These are phyloP conservation scores for Eupithecia subumbrata DNA, from an alignment of 2,888 invertebrate genomes.

Conservation along the genomic window DNA sequence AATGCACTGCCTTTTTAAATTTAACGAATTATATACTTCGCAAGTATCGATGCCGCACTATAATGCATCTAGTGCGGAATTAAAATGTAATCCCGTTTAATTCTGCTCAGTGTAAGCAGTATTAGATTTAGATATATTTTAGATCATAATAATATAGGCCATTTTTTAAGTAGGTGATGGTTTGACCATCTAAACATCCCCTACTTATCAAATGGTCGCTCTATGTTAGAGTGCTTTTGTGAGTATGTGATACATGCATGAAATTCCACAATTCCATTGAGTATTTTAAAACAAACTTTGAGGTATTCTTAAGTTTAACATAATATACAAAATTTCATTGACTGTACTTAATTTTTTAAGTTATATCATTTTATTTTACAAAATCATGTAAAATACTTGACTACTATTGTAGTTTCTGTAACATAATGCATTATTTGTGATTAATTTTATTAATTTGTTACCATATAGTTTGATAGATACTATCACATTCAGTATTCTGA, in stretches of 20 bases:
- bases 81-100: not conserved
- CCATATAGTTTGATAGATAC: slow-evolving; percentile 25
- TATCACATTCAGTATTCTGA: slow-evolving; percentile 31
- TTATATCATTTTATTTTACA: slow-evolving; percentile 1
- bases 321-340: slow-evolving; percentile 9
- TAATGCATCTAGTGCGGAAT: not conserved
- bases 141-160: not conserved
- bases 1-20: not conserved
- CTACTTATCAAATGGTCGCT: not conserved
- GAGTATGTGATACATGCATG: not conserved
- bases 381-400: slow-evolving; percentile 1
- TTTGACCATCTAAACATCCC: not conserved
- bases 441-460: slow-evolving; percentile 32
- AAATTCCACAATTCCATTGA: not conserved
- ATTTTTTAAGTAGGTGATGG: not conserved
- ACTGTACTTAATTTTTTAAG: slow-evolving; percentile 23
- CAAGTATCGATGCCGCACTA: not conserved
- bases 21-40: not conserved
- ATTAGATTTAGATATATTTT: not conserved
- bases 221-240: not conserved
- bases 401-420: slow-evolving; percentile 35
- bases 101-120: not conserved
- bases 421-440: slow-evolving; percentile 16
- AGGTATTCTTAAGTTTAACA: not conserved
- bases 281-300: slow-evolving; percentile 18